A percentile compares a stretch with the other conserved stretches of the same genome.
Evolutionary conservation across 2,113 vertebrate genomes (phyloP).

Genomic region (Clarias batrachus): DNA sequence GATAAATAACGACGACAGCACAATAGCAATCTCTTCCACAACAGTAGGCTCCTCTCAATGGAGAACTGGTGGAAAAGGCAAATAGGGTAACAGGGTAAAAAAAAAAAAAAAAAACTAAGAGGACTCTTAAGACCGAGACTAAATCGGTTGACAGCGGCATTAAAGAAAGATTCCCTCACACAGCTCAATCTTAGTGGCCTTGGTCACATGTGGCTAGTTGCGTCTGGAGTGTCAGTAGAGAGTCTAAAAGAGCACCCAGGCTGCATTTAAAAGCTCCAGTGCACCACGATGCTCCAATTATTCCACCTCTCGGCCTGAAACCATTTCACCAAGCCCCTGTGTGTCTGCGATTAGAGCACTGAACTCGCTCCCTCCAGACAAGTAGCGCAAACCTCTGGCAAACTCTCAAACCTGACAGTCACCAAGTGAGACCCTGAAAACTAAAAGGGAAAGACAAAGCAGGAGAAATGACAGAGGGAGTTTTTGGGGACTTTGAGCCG

Average conservation of each 20-base stretch:
- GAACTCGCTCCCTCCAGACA: slow-evolving; percentile 25
- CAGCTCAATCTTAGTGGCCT: slow-evolving; percentile 17
- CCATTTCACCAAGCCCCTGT: slow-evolving; percentile 20
- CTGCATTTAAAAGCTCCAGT: slow-evolving; percentile 25
- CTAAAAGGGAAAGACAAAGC: slow-evolving; percentile 21
- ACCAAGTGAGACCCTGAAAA: slow-evolving; percentile 19
- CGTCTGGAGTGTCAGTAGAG: slow-evolving; percentile 2
- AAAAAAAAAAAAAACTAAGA: not conserved
- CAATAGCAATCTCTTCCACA: slow-evolving; percentile 28
- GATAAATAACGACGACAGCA: slow-evolving; percentile 43
- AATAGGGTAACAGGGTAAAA: not conserved
- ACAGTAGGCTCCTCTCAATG: slow-evolving; percentile 10
- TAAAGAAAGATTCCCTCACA: slow-evolving; percentile 23
- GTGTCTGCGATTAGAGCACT: slow-evolving; percentile 35
- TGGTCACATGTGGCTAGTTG: slow-evolving; percentile 27
- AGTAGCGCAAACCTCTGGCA: slow-evolving; percentile 32
- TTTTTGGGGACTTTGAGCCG: slow-evolving; percentile 42
- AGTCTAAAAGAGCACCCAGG: slow-evolving; percentile 14
- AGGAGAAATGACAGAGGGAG: slow-evolving; percentile 25
- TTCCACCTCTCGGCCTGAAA: slow-evolving; percentile 21
- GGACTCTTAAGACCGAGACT: slow-evolving; percentile 30
- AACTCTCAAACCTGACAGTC: slow-evolving; percentile 14
- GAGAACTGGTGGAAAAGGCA: slow-evolving; percentile 15
- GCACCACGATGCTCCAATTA: slow-evolving; percentile 34
- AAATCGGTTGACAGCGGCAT: slow-evolving; percentile 8